Conservation (phyloP, 2,888 invertebrate genomes). For the Hemicrepidius hirtus region DNA sequence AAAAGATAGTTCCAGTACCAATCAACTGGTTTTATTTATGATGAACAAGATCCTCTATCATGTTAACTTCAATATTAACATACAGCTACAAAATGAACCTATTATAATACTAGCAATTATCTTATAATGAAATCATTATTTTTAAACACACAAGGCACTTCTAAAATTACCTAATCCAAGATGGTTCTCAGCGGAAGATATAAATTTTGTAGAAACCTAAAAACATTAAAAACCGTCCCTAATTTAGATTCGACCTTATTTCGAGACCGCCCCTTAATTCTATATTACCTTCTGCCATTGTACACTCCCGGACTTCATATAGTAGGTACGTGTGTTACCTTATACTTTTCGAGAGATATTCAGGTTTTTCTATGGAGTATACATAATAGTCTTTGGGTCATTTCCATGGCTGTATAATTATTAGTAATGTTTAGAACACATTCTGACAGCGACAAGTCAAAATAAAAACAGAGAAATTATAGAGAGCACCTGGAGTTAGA, state of each 20-base stretch:
- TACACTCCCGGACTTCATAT: slow-evolving; percentile 37
- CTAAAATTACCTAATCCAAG: slow-evolving; percentile 58
- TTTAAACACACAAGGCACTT: slow-evolving; percentile 40
- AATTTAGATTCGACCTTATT: slow-evolving; percentile 58
- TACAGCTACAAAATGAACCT: slow-evolving; percentile 35
- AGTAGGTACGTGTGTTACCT: slow-evolving; percentile 3
- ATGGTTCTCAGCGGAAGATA: slow-evolving; percentile 63
- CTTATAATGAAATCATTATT: slow-evolving; percentile 48
- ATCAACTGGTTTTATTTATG: slow-evolving; percentile 19
- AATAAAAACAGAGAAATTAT: slow-evolving; percentile 60
- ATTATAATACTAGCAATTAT: slow-evolving; percentile 34
- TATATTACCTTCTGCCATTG: slow-evolving; percentile 57
- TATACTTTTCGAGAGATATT: not conserved
- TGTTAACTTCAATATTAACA: slow-evolving; percentile 34
- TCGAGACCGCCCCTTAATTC: slow-evolving; percentile 56
- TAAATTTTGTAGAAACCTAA: slow-evolving; percentile 61
- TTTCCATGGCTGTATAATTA: slow-evolving; percentile 51
- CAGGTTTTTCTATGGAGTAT: slow-evolving; percentile 37
- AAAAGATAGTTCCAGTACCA: not conserved
- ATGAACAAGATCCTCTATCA: slow-evolving; percentile 1
- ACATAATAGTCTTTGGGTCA: slow-evolving; percentile 50
- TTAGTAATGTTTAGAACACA: slow-evolving; percentile 59
- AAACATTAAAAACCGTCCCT: slow-evolving; percentile 62
- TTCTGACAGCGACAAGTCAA: slow-evolving; percentile 58
- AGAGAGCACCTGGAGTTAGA: slow-evolving; percentile 57